Conservation (phyloP, 2,797 vertebrate species). For the Bryconaethiops microstoma region DNA sequence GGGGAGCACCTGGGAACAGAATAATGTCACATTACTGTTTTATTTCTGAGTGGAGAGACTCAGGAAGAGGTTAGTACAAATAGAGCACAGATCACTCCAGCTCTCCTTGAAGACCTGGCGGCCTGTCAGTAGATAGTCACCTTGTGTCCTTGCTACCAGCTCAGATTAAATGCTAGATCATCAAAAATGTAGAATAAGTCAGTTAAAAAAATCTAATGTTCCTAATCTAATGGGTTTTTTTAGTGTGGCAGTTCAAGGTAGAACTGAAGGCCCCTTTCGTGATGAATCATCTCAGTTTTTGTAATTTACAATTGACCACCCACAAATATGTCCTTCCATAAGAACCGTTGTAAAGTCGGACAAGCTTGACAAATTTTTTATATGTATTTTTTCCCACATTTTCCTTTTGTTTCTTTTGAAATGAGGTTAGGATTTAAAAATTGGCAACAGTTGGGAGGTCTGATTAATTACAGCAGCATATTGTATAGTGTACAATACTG, state of each 20-base stretch:
- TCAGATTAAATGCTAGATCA: constrained; percentile 13
- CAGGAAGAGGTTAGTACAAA: constrained; percentile 43
- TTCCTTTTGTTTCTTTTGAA: no score
- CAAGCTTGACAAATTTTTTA: neutral
- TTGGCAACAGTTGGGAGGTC: no score
- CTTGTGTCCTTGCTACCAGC: constrained; percentile 35
- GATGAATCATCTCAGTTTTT: constrained; percentile 12
- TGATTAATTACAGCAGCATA: no score
- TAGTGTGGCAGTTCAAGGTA: neutral
- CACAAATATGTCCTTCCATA: neutral
- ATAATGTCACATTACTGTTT: constrained; percentile 41
- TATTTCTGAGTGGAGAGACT: constrained; percentile 25
- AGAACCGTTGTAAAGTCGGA: neutral
- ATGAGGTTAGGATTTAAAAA: no score
- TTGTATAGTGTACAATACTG: no score
- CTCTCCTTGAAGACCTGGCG: constrained; percentile 29
- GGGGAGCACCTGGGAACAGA: constrained; percentile 37
- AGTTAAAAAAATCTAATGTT: constrained; percentile 2
- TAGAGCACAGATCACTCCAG: constrained; percentile 18
- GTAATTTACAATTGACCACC: neutral
- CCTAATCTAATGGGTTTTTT: neutral
- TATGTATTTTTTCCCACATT: no score
- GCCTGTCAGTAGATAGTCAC: constrained; percentile 22
- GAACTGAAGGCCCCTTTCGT: neutral
- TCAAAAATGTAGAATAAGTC: constrained; percentile 27